Percentiles rank a stretch among this genome's conserved stretches.
Conservation (phyloP, 2,113 vertebrate species). For the Ia io region DNA sequence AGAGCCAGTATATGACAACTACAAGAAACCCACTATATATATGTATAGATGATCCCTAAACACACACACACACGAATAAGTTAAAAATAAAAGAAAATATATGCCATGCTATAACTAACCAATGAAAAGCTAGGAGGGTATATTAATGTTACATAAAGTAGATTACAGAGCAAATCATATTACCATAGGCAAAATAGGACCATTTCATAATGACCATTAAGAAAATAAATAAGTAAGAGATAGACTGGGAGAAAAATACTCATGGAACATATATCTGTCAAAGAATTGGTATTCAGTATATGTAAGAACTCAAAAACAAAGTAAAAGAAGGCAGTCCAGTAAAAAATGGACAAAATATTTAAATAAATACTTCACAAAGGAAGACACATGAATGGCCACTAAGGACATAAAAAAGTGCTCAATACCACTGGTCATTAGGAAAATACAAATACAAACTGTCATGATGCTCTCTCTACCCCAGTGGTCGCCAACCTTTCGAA, state of each 20-base stretch:
- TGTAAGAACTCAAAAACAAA: neutral
- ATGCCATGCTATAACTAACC: neutral
- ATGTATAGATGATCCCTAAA: neutral
- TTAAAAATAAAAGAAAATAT: neutral
- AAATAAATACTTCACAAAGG: neutral
- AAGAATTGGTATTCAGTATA: neutral
- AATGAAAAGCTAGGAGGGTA: neutral
- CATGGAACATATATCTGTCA: neutral
- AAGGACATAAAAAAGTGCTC: neutral
- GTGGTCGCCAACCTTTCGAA: too few relatives aligned
- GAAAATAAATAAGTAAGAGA: neutral
- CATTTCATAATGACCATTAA: neutral
- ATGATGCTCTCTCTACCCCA: neutral
- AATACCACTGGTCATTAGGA: neutral
- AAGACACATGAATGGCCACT: neutral
- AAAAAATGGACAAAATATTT: neutral
- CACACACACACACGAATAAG: neutral
- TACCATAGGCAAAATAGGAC: neutral
- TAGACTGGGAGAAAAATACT: neutral
- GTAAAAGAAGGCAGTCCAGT: neutral
- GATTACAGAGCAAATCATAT: neutral
- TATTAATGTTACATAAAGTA: neutral
- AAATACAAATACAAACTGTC: neutral
- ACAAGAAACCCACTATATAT: neutral
- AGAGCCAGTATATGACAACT: neutral